Evolutionary conservation across 2,113 vertebrate species (phyloP), one percentile per base, ranked within the genome.

Genomic region (Chaetura pelagica): DNA sequence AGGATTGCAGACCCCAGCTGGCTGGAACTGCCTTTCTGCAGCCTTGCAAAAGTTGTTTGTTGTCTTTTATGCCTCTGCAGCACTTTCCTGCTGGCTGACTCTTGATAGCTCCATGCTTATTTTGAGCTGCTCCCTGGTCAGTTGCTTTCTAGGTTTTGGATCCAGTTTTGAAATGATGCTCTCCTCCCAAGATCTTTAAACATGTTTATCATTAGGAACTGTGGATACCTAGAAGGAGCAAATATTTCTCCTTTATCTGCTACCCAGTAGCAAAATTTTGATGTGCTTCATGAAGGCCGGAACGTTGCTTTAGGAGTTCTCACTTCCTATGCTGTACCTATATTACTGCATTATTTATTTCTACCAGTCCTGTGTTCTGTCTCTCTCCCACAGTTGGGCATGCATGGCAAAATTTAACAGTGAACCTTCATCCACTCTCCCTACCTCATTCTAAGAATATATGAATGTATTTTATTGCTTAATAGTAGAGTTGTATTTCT

Each of bases 21-120:
- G 6, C 26, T 82, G 84, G 26, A 52, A 29, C 57, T 3, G 3
- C 30, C 38, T 73, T 30, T 66, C 15, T 16, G 17, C 1, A 3
- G 19, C 22, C 38, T 15, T 85, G 38, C 29, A 72, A 22, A 63
- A 78, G 30, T 29, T 59, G 23, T 34, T 54, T 21, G 57, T 0
- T 0, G 18, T 71, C 17, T 32, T 52, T 75, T 12, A 4, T 0
- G 0, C 5, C 59, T 44, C 26, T 16, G 30, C 40, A 49, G 42
- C 5, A 0, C 49, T 55, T 73, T 71, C 24, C 55, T 62, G 30
- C 35, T 51, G 46, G 14, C 32, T 78, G 63, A 22, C 42, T 84
- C 42, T 32, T 59, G 15, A 7, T 34, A 51, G 32, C 34, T 40
- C 68, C 26, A 2, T 29, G 30, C 51, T 93, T 1, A 1, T 21